phyloP scores from a whole-genome alignment of 2,888 invertebrate species.

The Rotaria sp. region DNA sequence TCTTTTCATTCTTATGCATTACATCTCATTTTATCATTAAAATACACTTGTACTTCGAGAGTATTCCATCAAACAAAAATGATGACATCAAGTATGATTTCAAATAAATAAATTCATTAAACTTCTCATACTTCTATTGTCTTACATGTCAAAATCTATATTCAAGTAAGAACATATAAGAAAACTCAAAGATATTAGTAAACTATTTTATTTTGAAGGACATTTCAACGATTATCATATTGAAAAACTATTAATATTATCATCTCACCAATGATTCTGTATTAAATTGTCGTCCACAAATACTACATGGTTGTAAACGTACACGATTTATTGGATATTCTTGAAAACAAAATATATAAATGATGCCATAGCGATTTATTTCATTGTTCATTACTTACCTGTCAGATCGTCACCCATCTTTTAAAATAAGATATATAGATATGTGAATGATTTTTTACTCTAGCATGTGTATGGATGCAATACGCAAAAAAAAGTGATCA shows the following conservation, averaged over 20 bases:
- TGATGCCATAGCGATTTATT: not conserved
- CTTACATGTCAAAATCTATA: no score
- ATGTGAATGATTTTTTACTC: not conserved
- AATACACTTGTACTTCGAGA: not conserved
- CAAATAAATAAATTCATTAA: not conserved
- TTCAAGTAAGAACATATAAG: no score
- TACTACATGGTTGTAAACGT: constrained; percentile 66
- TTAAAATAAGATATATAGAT: not conserved
- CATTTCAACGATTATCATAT: no score
- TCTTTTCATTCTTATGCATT: not conserved
- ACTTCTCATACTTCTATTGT: no score
- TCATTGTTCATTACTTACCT: not conserved
- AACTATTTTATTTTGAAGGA: no score
- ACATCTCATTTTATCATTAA: not conserved
- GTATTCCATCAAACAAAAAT: not conserved
- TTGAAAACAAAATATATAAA: not conserved
- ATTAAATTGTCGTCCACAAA: constrained; percentile 75
- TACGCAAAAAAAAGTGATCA: not conserved
- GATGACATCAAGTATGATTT: not conserved
- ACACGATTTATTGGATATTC: not conserved
- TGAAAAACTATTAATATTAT: not conserved
- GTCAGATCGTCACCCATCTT: not conserved
- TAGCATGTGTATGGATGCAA: not conserved
- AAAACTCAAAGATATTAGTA: no score
- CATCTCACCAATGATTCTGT: constrained; percentile 63